phyloP scores from a whole-genome alignment of 1,140 invertebrate species.

The Heliconius hewitsoni region DNA sequence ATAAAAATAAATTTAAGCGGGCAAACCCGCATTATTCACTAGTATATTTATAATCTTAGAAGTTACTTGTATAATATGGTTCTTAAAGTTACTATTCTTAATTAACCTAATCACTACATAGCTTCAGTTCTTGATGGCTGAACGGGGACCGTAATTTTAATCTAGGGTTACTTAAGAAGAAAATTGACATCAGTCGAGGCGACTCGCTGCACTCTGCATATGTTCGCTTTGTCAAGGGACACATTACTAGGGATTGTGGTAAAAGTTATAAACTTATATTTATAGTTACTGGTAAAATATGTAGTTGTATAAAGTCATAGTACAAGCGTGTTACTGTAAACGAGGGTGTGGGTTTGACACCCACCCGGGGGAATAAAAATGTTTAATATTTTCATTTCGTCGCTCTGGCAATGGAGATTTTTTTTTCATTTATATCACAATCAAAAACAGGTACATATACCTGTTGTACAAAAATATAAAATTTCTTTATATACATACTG shows the following conservation, averaged over 20 bases:
- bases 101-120: constrained; percentile 1
- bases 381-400: too few species aligned
- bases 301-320: too few species aligned
- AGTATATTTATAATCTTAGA: background rate
- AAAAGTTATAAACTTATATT: background rate
- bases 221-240: constrained; percentile 13
- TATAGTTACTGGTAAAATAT: background rate
- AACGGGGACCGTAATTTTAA: constrained; percentile 20
- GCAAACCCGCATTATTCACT: background rate
- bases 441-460: too few species aligned
- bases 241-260: background rate
- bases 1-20: too few species aligned
- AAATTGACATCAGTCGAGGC: constrained; percentile 21
- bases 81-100: background rate
- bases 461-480: too few species aligned
- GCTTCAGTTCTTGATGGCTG: constrained; percentile 17
- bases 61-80: background rate
- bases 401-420: too few species aligned
- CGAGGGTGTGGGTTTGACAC: too few species aligned
- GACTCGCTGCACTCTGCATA: constrained; percentile 22
- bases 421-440: too few species aligned
- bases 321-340: too few species aligned
- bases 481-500: too few species aligned
- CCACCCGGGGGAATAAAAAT: too few species aligned
- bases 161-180: constrained; percentile 22